Evolutionary conservation across 2,113 vertebrate species (phyloP), one percentile per base, ranked within the genome.

Genomic region (Paedocypris sp.): DNA sequence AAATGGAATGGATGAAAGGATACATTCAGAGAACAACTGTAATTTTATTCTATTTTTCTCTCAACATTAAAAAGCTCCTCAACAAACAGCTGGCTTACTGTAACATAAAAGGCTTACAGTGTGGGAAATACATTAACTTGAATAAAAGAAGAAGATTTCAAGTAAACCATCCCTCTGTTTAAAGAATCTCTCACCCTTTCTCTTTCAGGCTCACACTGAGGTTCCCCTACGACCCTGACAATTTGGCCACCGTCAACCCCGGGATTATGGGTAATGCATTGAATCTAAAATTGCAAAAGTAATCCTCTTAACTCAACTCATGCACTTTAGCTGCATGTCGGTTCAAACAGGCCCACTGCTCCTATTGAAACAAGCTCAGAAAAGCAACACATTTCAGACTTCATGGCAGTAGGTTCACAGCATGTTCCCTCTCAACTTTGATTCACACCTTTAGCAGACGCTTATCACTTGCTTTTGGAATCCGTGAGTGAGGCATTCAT

Each of bases 181-280:
- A 38, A 57, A 48, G 22, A 31, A 28, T 61, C 68, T 65, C 49
- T 62, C 62, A 22, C 63, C 62, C 43, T 62, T 75, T 78, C 73
- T 73, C 68, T 74, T 53, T 73, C 75, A 80, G 79, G 76, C 82
- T 76, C 76, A 70, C 41, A 32, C 41, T 45, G 67, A 75, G 81
- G 77, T 81, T 70, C 73, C 81, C 80, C 75, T 76, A 78, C 29
- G 42, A 64, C 51, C 51, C 41, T 67, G 51, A 23, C 76, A 76
- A 79, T 84, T 83, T 83, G 79, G 78, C 81, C 80, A 67, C 73
- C 76, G 71, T 79, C 69, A 80, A 78, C 75, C 79, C 75, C 71
- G 67, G 82, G 83, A 85, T 85, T 86, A 83, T 83, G 76, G 85
- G 80, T 85, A 82, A 85, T 84, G 81, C 82, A 85, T 77, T 77